Percentiles rank a stretch among this genome's conserved stretches.
Conservation (phyloP, 2,797 vertebrate genomes). For the Luscinia megarhynchos region DNA sequence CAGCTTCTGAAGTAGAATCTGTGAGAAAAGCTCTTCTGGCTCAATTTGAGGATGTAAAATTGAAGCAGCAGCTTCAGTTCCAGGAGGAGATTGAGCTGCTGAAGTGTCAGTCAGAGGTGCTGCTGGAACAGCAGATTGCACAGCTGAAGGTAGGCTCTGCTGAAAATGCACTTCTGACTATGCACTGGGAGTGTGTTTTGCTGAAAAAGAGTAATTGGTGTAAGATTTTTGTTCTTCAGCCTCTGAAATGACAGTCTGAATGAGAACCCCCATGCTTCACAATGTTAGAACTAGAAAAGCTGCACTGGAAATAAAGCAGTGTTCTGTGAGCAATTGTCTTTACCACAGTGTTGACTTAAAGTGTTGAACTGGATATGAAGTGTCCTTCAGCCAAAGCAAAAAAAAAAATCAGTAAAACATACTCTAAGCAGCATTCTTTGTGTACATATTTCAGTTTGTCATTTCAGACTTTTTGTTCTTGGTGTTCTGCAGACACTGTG, state of each 20-base stretch:
- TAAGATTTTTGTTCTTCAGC: not conserved
- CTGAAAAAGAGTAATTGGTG: not conserved
- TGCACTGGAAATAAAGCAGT: not conserved
- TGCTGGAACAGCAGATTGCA: conserved; percentile 80
- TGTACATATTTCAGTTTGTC: not conserved
- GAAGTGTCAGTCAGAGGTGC: conserved; percentile 83
- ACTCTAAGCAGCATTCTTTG: not conserved
- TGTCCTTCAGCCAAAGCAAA: not conserved
- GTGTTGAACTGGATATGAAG: not conserved
- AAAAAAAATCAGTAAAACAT: not conserved
- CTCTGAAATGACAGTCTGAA: not conserved
- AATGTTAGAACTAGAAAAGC: not conserved
- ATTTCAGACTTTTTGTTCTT: not conserved
- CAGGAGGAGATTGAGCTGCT: conserved; percentile 85
- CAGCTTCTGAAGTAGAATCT: conserved; percentile 76
- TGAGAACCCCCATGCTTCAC: not conserved
- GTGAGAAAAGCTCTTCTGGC: conserved; percentile 60
- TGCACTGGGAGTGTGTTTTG: not conserved
- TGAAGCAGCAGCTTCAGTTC: conserved; percentile 81
- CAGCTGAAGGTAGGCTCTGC: conserved; percentile 80
- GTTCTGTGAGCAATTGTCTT: not conserved
- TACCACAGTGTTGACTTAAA: not conserved
- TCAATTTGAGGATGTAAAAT: conserved; percentile 76
- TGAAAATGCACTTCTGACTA: not conserved
- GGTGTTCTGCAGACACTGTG: not conserved